A percentile compares a stretch with the other conserved stretches of the same genome.
Conservation (phyloP, 64 coral and sea anemone genomes). For the Montipora sp. region DNA sequence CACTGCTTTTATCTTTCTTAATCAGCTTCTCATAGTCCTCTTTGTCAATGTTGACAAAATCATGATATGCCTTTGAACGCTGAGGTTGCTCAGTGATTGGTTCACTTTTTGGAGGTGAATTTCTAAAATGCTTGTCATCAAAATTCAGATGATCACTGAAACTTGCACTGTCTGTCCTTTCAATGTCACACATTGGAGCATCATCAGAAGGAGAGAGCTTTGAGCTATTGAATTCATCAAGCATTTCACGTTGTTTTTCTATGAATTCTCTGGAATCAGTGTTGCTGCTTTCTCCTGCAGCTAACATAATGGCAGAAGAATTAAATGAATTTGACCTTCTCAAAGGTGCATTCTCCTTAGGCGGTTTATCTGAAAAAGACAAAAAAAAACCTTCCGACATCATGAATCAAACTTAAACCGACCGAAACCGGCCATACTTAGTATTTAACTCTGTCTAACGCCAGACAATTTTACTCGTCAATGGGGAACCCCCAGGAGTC, state of each 20-base stretch:
- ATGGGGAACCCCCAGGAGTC: too few relatives aligned
- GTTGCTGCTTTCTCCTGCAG: not conserved
- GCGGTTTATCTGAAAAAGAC: not conserved
- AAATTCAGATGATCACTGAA: slow-evolving; percentile 18
- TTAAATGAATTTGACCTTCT: not conserved
- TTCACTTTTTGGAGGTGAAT: not conserved
- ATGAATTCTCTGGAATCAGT: slow-evolving; percentile 2
- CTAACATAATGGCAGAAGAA: not conserved
- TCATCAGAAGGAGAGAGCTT: not conserved
- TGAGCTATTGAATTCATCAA: not conserved
- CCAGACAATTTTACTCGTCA: too few relatives aligned
- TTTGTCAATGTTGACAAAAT: not conserved
- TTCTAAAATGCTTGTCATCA: slow-evolving; percentile 46
- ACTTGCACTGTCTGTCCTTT: slow-evolving; percentile 45
- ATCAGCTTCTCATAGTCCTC: not conserved
- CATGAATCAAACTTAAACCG: too few relatives aligned
- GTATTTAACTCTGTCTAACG: too few relatives aligned
- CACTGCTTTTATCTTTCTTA: not conserved
- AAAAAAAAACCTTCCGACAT: not conserved
- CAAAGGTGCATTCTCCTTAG: too few relatives aligned
- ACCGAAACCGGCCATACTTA: too few relatives aligned
- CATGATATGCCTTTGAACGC: not conserved
- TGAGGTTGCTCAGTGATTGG: slow-evolving; percentile 14
- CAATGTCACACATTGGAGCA: not conserved
- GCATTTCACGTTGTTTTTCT: slow-evolving; percentile 1